These are phyloP conservation scores for Pachydiplax longipennis DNA, from an alignment of 2,888 invertebrate genomes.

Conservation along the genomic window DNA sequence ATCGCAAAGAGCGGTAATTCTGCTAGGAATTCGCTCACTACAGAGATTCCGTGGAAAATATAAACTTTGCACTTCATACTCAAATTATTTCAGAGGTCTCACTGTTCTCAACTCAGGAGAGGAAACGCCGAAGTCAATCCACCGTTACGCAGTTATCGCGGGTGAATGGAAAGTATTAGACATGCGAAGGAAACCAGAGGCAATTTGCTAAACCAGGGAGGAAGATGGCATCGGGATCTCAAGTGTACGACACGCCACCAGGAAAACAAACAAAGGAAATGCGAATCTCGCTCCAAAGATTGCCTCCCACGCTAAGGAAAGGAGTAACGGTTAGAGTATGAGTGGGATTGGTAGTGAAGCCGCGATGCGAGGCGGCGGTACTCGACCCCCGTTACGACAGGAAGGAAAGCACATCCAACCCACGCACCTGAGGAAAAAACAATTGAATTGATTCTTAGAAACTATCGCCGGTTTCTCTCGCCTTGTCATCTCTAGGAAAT, in stretches of 20 bases:
- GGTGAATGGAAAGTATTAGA: too few relatives aligned
- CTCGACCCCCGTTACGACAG: background rate
- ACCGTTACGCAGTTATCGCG: too few relatives aligned
- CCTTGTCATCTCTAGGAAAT: too few relatives aligned
- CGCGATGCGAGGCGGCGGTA: background rate
- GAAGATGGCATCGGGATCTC: background rate
- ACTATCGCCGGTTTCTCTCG: background rate
- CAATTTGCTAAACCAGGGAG: background rate
- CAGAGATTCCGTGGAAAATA: too few relatives aligned
- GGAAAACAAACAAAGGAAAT: background rate
- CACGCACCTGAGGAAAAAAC: background rate
- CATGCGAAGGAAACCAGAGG: background rate
- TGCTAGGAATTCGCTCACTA: too few relatives aligned
- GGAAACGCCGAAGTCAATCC: too few relatives aligned
- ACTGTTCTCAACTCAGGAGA: too few relatives aligned
- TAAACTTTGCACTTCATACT: too few relatives aligned
- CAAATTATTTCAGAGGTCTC: too few relatives aligned
- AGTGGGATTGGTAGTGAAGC: background rate
- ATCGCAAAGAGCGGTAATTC: too few relatives aligned
- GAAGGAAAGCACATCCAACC: background rate
- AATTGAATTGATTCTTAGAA: background rate
- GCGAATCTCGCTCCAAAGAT: background rate
- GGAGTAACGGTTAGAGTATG: background rate
- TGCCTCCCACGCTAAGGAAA: background rate
- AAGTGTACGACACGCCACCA: background rate